phyloP scores from a whole-genome alignment of 2,888 invertebrate species.

The Glyphotaelius pellucidus region DNA sequence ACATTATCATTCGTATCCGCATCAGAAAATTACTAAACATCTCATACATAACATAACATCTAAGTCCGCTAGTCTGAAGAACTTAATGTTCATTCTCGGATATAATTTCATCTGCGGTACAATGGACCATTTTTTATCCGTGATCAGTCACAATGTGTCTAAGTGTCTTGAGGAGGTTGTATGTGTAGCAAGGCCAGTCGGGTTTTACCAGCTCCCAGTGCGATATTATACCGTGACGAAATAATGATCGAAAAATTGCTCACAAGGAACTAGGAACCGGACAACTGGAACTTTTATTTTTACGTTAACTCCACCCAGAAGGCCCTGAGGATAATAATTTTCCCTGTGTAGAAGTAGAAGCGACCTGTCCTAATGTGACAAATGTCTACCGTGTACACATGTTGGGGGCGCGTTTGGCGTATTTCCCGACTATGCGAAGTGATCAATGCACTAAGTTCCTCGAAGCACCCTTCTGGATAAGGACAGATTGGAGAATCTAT shows the following conservation, averaged over 20 bases:
- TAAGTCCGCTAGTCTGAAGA: not conserved
- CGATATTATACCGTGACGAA: not conserved
- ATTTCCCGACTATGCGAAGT: too few relatives aligned
- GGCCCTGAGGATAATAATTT: too few relatives aligned
- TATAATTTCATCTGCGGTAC: not conserved
- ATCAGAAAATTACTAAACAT: not conserved
- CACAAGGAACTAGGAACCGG: not conserved
- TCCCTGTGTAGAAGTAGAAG: too few relatives aligned
- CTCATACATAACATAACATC: not conserved
- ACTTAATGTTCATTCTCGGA: not conserved
- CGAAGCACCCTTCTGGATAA: too few relatives aligned
- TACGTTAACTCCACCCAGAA: too few relatives aligned
- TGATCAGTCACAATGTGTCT: not conserved
- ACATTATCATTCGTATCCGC: not conserved
- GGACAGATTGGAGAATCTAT: too few relatives aligned
- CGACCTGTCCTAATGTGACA: too few relatives aligned
- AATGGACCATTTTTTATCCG: not conserved
- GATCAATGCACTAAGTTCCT: too few relatives aligned
- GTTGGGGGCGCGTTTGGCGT: too few relatives aligned
- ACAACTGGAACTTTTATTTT: not conserved
- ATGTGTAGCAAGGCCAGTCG: not conserved
- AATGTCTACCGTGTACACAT: too few relatives aligned
- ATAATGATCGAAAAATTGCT: not conserved
- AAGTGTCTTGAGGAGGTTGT: not conserved
- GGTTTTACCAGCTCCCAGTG: not conserved